Base-by-base conservation (phyloP, 2,113 vertebrate species). In the Hepsetus odoe region DNA sequence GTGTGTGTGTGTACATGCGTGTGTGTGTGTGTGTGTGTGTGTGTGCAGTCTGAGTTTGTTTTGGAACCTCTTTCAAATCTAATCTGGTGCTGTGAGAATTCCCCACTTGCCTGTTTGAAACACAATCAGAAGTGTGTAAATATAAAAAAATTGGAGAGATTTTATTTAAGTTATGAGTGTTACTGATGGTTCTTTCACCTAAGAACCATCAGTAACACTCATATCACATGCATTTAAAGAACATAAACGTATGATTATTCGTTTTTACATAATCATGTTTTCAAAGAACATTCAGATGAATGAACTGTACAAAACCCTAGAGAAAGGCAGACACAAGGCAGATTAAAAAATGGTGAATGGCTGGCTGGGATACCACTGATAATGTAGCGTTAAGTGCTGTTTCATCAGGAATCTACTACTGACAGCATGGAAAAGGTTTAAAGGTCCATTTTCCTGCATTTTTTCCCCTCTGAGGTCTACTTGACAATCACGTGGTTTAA, bases 11-110 rank as follows among this genome's bases (percentile, higher is more conserved):
- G 51, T 22, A n/a, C 51, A 58, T 70, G 46, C 66, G 35, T 51
- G 75, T 53, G 42, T 74, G 42, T 77, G 74, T 64, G 62, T 55
- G 66, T 58, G 70, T 73, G 56, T 58, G 67, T 40, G 64, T 14
- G 51, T 30, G 35, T 35, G 61, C 18, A 40, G 33, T 33, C 38
- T n/a, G 32, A 13, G 56, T 62, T 64, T 35, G 66, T 53, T 42
- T 56, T 65, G 16, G 28, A 51, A 11, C 6, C 4, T n/a, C 6
- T 14, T 33, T 32, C 0, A 49, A 33, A 74, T 26, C 56, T 28
- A 4, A 32, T 75, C 38, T 70, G 40, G 12, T 40, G 35, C 51
- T 55, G 1, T 14, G 28, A 24, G 69, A 76, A 53, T 53, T 74
- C 22, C 44, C 42, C 46, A 26, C 28, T 18, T 28, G 4, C 1